Evolutionary conservation across 2,888 invertebrate genomes (phyloP).

Genomic region (Caenorhabditis sp.): DNA sequence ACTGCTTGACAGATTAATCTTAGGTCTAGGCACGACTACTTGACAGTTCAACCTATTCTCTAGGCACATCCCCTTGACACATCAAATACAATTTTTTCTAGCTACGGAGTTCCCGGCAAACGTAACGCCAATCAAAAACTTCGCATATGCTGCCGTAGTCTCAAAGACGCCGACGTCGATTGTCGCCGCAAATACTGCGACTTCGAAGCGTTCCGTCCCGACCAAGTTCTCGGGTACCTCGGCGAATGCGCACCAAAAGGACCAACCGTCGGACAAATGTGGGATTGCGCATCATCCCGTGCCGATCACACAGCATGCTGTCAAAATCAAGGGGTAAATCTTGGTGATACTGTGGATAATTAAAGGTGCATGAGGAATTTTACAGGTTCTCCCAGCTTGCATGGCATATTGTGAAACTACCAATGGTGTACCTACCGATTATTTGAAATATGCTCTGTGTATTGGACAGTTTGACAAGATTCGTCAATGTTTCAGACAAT

Average conservation of each 20-base stretch:
- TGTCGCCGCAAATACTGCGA: slow-evolving; percentile 68
- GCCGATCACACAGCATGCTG: slow-evolving; percentile 66
- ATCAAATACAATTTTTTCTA: no score
- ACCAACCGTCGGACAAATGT: slow-evolving; percentile 70
- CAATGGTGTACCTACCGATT: slow-evolving; percentile 68
- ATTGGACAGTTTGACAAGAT: slow-evolving; percentile 68
- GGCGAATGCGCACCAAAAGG: slow-evolving; percentile 66
- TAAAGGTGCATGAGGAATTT: no score
- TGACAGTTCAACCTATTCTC: not conserved
- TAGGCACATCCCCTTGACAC: not conserved
- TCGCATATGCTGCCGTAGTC: slow-evolving; percentile 61
- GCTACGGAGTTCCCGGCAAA: slow-evolving; percentile 6
- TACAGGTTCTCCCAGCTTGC: slow-evolving; percentile 59
- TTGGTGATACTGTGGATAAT: not conserved
- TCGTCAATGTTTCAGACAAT: slow-evolving; percentile 64
- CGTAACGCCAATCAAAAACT: slow-evolving; percentile 60
- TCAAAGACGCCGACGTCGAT: slow-evolving; percentile 68
- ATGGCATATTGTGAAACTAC: slow-evolving; percentile 70
- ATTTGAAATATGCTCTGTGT: slow-evolving; percentile 65
- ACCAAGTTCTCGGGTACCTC: slow-evolving; percentile 57
- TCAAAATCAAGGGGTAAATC: slow-evolving; percentile 42
- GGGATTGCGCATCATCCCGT: slow-evolving; percentile 69
- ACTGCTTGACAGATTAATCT: no score
- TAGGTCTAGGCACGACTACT: not conserved
- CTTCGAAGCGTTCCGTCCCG: slow-evolving; percentile 60